Base-by-base conservation (phyloP, 2,113 vertebrate species). In the Mola mola region DNA sequence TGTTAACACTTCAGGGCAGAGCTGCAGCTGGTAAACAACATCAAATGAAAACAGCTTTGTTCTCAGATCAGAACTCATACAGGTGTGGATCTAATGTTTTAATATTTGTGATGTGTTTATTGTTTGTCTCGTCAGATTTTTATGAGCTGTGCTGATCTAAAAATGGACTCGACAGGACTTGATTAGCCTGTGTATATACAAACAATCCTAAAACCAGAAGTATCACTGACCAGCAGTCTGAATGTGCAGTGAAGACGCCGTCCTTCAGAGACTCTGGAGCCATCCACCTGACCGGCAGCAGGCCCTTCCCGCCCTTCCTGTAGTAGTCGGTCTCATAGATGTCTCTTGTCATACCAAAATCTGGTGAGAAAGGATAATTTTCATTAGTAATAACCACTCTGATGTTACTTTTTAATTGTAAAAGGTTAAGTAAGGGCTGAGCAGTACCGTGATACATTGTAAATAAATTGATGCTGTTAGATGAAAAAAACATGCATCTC, bases 241-340 rank as follows among this genome's bases (percentile, higher is more conserved):
- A 98, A 71, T 92, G 92, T 2, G 95, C 85, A 0, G 96, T 99
- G 75, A 99, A 99, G 42, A 99, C 95, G 0, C 97, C 96, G 0
- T 99, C 97, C 88, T 98, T 98, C 16, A 99, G 79, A 0, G 97
- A 99, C 46, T 99, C 97, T 0, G 97, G 97, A 0, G 97, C 95
- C 97, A 99, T 99, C 97, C 97, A 99, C 25, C 97, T 87, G 67
- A 99, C 97, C 0, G 97, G 97, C 46, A 99, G 92, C 57, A 99
- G 91, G 0, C 97, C 97, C 40, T 99, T 99, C 56, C 97, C 97
- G 10, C 97, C 97, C 56, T 99, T 99, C 12, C 96, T 91, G 87
- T 99, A 99, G 87, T 99, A 99, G 88, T 99, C 97, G 0, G 96
- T 99, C 90, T 98, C 97, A 0, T 99, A 99, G 89, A 99, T 98